Evolutionary conservation across 2,113 vertebrate species (phyloP), one percentile per base, ranked within the genome.

Genomic region (Brachyhypopomus occidentalis): DNA sequence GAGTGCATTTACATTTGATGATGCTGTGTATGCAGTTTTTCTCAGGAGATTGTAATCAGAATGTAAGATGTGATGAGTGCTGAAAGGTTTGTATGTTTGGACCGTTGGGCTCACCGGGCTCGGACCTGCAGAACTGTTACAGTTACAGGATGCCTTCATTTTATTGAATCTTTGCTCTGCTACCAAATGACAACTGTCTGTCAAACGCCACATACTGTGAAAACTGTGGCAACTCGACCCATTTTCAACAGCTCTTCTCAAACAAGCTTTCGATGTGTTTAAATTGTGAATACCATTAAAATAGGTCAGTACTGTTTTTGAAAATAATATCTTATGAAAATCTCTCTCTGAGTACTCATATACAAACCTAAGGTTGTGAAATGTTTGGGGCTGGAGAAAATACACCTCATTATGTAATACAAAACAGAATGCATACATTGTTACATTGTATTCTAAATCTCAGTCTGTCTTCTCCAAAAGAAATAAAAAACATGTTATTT

Each of bases 401-500:
- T 23, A 2, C 30, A 38, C 7, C 70, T 23, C 41, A 48, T 85
- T 86, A 75, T 86, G 84, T 66, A 86, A 84, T 74, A 66, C 36
- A 55, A 48, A 60, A 62, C 27, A 67, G 17, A 75, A 67, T 69
- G 30, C 30, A 59, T 59, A 3, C 23, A 60, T 23, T 81, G 62
- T 23, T 59, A 2, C 23, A 58, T 30, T 81, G 62, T 23, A 80
- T 60, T 23, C 69, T 72, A 34, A 84, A 70, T 83, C 55, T 17
- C 48, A 87, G 82, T 69, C 73, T 85, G 82, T 77, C 84, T 52
- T 67, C 81, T 85, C 41, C 72, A 78, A 82, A 34, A 52, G 82
- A 72, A 88, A 84, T 84, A 87, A 88, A 88, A 87, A 89, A 91
- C 85, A 72, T 84, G 67, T 86, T 89, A 84, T 87, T 76, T 76